phyloP scores from a whole-genome alignment of 2,888 invertebrate genomes.

The Aspidapion aeneum region DNA sequence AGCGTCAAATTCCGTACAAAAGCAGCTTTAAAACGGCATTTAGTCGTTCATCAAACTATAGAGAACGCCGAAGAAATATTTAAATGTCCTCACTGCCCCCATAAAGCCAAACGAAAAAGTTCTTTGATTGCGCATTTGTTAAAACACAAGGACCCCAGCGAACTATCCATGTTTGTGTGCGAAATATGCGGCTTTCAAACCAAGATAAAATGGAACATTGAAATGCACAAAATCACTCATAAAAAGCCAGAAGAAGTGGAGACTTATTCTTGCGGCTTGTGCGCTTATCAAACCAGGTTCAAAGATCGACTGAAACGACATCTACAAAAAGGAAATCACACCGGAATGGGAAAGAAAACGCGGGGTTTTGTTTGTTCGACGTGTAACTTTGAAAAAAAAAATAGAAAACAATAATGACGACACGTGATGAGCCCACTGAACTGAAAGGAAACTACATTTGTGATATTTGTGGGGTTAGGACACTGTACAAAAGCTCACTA shows the following conservation, averaged over 20 bases:
- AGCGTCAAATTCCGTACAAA: not conserved
- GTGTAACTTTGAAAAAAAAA: not conserved
- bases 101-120: not conserved
- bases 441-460: not conserved
- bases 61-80: not conserved
- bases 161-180: not conserved
- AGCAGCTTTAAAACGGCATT: not conserved
- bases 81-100: not conserved
- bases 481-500: not conserved
- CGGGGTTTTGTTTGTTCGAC: not conserved
- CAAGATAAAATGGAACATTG: not conserved
- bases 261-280: not conserved
- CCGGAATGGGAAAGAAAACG: not conserved
- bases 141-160: not conserved
- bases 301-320: not conserved
- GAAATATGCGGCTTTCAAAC: not conserved
- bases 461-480: not conserved
- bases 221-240: not conserved
- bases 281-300: not conserved
- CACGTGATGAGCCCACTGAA: not conserved
- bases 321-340: not conserved
- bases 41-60: not conserved
- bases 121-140: not conserved
- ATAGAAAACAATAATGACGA: not conserved
- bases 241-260: not conserved